phyloP scores from a whole-genome alignment of 2,888 invertebrate genomes.

The Machimus atricapillus region DNA sequence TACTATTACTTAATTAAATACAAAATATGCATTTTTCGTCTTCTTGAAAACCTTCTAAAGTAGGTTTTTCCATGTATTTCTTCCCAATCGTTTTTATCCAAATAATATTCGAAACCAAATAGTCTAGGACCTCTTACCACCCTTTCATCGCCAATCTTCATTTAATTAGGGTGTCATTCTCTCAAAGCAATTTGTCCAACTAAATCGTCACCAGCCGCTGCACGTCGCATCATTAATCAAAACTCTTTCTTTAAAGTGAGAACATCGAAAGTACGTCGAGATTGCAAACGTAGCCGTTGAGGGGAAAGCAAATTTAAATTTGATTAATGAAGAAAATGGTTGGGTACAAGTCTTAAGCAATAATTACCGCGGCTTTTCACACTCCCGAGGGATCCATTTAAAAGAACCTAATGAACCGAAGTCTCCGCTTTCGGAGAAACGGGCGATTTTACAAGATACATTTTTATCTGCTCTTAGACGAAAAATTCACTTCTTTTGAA shows the following conservation, averaged over 20 bases:
- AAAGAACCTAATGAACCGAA: constrained; percentile 4
- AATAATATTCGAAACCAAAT: neutral
- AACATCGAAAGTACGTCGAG: neutral
- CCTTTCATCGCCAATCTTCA: neutral
- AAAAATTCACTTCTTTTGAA: neutral
- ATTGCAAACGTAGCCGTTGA: neutral
- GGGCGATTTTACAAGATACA: neutral
- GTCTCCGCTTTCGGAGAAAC: neutral
- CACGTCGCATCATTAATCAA: neutral
- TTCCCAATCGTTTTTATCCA: neutral
- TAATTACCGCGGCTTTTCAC: constrained; percentile 13
- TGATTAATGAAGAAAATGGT: neutral
- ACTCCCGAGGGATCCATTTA: neutral
- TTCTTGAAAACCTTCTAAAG: neutral
- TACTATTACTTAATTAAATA: too few species aligned
- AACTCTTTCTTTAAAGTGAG: neutral
- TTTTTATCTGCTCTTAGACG: neutral
- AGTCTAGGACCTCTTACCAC: neutral
- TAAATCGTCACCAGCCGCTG: neutral
- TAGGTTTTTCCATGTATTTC: neutral
- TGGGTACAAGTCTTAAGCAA: neutral
- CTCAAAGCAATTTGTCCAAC: neutral
- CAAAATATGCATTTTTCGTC: neutral
- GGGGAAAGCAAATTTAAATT: neutral
- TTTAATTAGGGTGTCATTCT: neutral